Evolutionary conservation across 1,140 invertebrate species (phyloP).

Genomic region (Ericerus pela): DNA sequence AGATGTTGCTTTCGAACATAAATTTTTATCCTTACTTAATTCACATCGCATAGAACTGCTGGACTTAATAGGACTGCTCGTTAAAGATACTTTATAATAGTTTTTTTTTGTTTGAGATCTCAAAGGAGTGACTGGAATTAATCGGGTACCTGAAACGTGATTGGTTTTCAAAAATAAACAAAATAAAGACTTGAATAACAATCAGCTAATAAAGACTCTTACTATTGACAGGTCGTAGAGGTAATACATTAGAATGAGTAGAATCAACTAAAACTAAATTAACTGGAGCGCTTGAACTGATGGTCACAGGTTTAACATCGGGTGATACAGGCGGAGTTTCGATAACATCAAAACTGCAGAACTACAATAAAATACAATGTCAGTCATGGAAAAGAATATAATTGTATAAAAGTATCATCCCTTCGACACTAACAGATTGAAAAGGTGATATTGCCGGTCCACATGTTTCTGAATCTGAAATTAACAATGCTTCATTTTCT

Average conservation of each 20-base stretch:
- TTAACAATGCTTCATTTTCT: background rate
- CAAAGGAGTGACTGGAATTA: conserved; percentile 3
- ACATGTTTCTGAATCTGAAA: too few species aligned
- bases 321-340: conserved; percentile 2
- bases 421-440: too few species aligned
- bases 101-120: background rate
- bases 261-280: background rate
- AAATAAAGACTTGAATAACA: too few species aligned
- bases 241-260: background rate
- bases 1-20: too few species aligned
- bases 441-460: too few species aligned
- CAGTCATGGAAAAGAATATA: background rate
- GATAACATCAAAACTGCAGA: background rate
- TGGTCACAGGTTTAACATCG: background rate
- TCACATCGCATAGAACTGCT: too few species aligned
- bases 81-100: background rate
- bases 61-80: too few species aligned
- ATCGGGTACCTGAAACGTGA: background rate
- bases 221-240: too few species aligned
- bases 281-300: background rate
- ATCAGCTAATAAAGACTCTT: too few species aligned
- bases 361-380: background rate
- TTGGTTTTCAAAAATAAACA: too few species aligned
- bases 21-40: too few species aligned
- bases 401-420: too few species aligned